Conservation (phyloP, 2,113 vertebrate genomes). For the Budorcas taxicolor region DNA sequence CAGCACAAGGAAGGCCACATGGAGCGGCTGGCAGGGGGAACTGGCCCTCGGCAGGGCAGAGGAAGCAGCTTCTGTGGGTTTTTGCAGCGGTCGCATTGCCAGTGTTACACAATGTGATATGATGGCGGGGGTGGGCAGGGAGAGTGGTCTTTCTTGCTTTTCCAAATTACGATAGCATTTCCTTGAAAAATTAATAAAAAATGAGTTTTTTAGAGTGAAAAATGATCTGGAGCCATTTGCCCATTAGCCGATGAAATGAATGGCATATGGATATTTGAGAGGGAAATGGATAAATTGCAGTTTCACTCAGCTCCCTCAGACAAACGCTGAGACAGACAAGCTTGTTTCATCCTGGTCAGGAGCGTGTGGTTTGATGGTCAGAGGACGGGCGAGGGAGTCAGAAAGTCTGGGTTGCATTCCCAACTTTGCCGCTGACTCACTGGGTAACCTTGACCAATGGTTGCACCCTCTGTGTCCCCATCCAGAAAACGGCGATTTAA, state of each 20-base stretch:
- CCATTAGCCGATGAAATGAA: conserved; percentile 11
- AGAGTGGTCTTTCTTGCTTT: not conserved
- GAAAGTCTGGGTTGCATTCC: conserved; percentile 70
- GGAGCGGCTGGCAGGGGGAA: conserved; percentile 49
- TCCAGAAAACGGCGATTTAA: conserved; percentile 50
- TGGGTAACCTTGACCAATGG: conserved; percentile 60
- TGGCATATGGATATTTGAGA: not conserved
- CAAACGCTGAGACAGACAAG: conserved; percentile 32
- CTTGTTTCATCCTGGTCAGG: conserved; percentile 50
- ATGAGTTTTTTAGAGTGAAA: not conserved
- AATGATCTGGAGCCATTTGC: not conserved
- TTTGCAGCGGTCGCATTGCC: not conserved
- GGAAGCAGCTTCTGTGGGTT: conserved; percentile 53
- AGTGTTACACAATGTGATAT: conserved; percentile 1
- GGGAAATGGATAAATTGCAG: not conserved
- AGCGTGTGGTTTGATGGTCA: conserved; percentile 64
- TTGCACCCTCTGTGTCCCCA: conserved; percentile 24
- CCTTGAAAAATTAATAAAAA: conserved; percentile 39
- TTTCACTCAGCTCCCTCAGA: not conserved
- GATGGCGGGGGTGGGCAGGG: fast-evolving
- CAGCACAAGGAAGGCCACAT: conserved; percentile 40
- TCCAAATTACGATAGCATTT: conserved; percentile 26
- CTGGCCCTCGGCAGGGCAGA: not conserved
- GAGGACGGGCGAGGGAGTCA: conserved; percentile 60
- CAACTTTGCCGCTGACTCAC: conserved; percentile 59